Evolutionary conservation across 2,888 invertebrate genomes (phyloP).

Genomic region (Apodemia hepburni): DNA sequence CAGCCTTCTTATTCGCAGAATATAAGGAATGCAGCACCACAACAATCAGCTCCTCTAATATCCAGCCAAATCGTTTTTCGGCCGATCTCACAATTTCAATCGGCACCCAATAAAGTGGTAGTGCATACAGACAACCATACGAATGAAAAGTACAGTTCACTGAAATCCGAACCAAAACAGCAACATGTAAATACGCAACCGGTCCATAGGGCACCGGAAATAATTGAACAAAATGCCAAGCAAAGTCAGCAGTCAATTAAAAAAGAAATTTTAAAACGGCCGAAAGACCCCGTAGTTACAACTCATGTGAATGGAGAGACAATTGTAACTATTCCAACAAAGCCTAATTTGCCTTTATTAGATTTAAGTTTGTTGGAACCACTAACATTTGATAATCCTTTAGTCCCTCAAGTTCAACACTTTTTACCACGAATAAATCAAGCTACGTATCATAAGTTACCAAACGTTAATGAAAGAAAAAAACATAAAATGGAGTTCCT

Average conservation of each 20-base stretch:
- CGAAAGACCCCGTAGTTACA: conserved; percentile 41
- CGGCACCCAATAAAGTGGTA: conserved; percentile 44
- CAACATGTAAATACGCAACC: conserved; percentile 38
- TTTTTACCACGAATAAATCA: conserved; percentile 61
- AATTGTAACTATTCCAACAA: conserved; percentile 53
- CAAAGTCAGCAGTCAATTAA: conserved; percentile 29
- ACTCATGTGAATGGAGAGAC: conserved; percentile 58
- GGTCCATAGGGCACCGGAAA: conserved; percentile 1
- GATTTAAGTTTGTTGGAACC: conserved; percentile 67
- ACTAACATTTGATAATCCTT: conserved; percentile 63
- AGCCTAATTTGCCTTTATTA: conserved; percentile 56
- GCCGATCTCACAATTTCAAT: conserved; percentile 41
- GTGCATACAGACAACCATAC: conserved; percentile 44
- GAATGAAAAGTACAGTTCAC: conserved; percentile 38
- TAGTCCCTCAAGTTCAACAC: conserved; percentile 73
- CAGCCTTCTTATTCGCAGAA: conserved; percentile 42
- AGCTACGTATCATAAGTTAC: conserved; percentile 55
- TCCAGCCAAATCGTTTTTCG: conserved; percentile 34
- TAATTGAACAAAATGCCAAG: conserved; percentile 28
- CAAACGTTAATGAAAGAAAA: conserved; percentile 43
- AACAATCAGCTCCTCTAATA: conserved; percentile 27
- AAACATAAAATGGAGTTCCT: conserved; percentile 52
- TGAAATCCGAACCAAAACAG: conserved; percentile 42
- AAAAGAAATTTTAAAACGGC: conserved; percentile 33
- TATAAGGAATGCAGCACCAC: conserved; percentile 43